These are phyloP conservation scores for Atopsyche davidsoni DNA, from an alignment of 1,140 invertebrate genomes.

Conservation along the genomic window DNA sequence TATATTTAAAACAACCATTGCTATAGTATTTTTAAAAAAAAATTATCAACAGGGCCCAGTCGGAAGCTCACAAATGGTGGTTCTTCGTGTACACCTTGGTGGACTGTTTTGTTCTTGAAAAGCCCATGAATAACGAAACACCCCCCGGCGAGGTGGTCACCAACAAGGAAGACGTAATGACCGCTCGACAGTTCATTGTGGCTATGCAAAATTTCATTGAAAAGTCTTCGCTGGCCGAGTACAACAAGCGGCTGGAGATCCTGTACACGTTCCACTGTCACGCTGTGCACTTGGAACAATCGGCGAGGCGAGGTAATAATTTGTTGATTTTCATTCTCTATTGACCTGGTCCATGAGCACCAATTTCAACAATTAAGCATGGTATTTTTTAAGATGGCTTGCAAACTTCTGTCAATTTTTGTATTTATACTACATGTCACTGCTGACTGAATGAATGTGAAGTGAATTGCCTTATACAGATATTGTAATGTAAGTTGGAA, in stretches of 20 bases:
- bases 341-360: no score
- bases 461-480: no score
- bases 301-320: constrained; percentile 38
- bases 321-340: neutral
- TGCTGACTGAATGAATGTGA: no score
- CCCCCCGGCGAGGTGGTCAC: neutral
- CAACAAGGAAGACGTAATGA: constrained; percentile 3
- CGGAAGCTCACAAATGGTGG: constrained; percentile 77
- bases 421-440: no score
- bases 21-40: no score
- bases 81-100: constrained; percentile 76
- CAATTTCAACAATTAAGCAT: no score
- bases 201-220: constrained; percentile 80
- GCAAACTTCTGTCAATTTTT: no score
- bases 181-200: constrained; percentile 41
- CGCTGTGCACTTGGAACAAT: constrained; percentile 48
- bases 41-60: constrained; percentile 49
- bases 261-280: constrained; percentile 75
- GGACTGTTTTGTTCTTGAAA: constrained; percentile 38
- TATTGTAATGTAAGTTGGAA: no score
- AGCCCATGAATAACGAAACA: constrained; percentile 19
- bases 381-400: no score
- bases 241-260: constrained; percentile 69
- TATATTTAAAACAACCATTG: no score
- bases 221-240: constrained; percentile 78